Evolutionary conservation across 2,888 invertebrate genomes (phyloP).

Genomic region (Pilophorus perplexus): DNA sequence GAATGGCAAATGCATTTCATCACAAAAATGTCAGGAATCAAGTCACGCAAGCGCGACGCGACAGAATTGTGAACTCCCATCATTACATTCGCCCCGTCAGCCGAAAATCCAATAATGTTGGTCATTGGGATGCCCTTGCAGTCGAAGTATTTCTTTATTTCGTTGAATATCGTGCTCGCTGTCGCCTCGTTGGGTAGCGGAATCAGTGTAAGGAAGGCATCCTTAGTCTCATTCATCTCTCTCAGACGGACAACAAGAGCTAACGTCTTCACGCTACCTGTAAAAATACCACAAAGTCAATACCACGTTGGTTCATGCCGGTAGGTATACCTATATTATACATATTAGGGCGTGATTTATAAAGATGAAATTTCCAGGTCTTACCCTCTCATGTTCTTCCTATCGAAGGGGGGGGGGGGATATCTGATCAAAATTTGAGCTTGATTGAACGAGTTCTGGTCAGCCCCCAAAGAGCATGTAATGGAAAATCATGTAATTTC

Average conservation of each 20-base stretch:
- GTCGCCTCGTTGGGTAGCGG: slow-evolving; percentile 42
- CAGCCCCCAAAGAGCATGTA: too few relatives aligned
- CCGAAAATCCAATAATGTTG: slow-evolving; percentile 51
- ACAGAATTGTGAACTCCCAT: slow-evolving; percentile 51
- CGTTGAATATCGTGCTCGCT: neutral
- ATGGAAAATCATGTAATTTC: too few relatives aligned
- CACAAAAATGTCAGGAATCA: slow-evolving; percentile 50
- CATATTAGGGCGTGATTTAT: too few relatives aligned
- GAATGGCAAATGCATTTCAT: slow-evolving; percentile 51
- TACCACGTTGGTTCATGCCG: too few relatives aligned
- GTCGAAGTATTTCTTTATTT: neutral
- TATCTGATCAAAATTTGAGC: too few relatives aligned
- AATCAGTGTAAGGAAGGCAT: too few relatives aligned
- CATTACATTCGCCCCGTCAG: slow-evolving; percentile 52
- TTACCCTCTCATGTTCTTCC: too few relatives aligned
- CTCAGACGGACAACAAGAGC: slow-evolving; percentile 46
- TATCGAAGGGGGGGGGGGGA: too few relatives aligned
- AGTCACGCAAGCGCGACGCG: slow-evolving; percentile 49
- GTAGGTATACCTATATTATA: too few relatives aligned
- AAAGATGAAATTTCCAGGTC: too few relatives aligned
- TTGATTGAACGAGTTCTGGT: too few relatives aligned
- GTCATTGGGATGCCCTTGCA: slow-evolving; percentile 48
- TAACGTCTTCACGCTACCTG: slow-evolving; percentile 42
- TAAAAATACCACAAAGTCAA: too few relatives aligned
- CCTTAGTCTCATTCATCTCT: slow-evolving; percentile 25